Base-by-base conservation (phyloP, 2,113 vertebrate genomes). In the Grus americana region DNA sequence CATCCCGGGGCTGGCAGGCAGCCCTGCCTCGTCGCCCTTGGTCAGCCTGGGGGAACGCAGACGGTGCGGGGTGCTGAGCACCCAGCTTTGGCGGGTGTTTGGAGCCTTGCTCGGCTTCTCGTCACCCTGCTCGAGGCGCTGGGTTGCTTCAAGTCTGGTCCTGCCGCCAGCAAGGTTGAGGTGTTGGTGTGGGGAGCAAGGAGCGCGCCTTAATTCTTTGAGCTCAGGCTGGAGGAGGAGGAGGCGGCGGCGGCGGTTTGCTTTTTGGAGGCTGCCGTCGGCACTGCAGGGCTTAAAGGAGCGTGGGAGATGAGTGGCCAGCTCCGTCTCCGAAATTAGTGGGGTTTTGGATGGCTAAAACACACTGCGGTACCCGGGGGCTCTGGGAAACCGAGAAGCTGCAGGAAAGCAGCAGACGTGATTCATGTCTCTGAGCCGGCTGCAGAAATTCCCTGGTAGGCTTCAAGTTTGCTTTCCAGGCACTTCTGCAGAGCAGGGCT, bases 401-500 rank as follows among this genome's bases (percentile, higher is more conserved):
- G 67, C 88, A 54, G 90, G 67, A 20, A 36, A 24, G 93, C 32
- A 6, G 68, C 62, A 1, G 40, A 13, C 0, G 14, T 63, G 91
- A 83, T 92, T 68, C 67, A 42, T 3, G 34, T 36, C 91, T 58
- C 47, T 0, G 1, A 32, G 54, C 66, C 4, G 30, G 87, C 93
- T 89, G 93, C 90, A 74, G 50, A 92, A 42, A 82, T 79, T 44
- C 93, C 75, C 79, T 17, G 83, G 22, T 61, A 44, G 4, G 34
- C 84, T 89, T 61, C 50, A 12, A 49, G 83, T 83, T 88, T 55
- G 91, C 95, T 95, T 79, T 91, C 65, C 88, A 79, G 87, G 92
- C 93, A 79, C 40, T 93, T 95, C 92, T 93, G 92, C 94, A 73
- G 93, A 73, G 62, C 59, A 22, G 65, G 76, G 79, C 83, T 95